Percentiles rank a stretch among this genome's conserved stretches.
Conservation (phyloP, 2,888 invertebrate species). For the Melinaea marsaeus region DNA sequence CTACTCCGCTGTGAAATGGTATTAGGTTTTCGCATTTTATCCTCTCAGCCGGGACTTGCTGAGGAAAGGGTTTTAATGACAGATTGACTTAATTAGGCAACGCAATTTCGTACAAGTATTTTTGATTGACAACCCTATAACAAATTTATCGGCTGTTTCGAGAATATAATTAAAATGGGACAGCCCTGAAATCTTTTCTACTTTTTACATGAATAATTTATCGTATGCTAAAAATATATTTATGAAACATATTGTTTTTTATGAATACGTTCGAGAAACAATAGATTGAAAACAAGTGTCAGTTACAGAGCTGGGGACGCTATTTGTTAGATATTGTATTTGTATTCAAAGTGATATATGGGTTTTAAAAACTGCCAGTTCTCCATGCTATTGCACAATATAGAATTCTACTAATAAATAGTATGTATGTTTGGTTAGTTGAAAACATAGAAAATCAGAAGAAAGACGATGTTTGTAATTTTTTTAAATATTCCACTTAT, state of each 20-base stretch:
- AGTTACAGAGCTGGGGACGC: neutral
- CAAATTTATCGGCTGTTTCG: constrained; percentile 46
- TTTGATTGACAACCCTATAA: constrained; percentile 66
- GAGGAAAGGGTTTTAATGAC: constrained; percentile 73
- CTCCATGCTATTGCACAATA: too few relatives aligned
- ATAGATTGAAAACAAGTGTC: constrained; percentile 4
- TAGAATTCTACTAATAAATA: too few relatives aligned
- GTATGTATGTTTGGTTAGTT: too few relatives aligned
- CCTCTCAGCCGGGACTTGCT: constrained; percentile 65
- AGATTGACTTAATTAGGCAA: constrained; percentile 74
- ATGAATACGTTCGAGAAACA: constrained; percentile 3
- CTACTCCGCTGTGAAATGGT: constrained; percentile 78
- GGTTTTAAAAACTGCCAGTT: neutral
- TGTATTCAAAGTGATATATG: neutral
- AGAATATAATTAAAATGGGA: neutral
- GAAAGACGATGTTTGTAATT: too few relatives aligned
- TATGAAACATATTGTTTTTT: constrained; percentile 4
- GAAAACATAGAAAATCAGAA: too few relatives aligned
- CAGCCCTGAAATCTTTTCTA: too few relatives aligned
- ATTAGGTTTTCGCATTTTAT: constrained; percentile 77
- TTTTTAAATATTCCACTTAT: too few relatives aligned
- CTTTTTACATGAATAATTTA: neutral
- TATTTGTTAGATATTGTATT: neutral
- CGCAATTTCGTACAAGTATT: constrained; percentile 68
- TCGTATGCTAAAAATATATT: neutral